These are phyloP conservation scores for Argynnis bischoffii DNA, from an alignment of 2,888 invertebrate species.

Conservation along the genomic window DNA sequence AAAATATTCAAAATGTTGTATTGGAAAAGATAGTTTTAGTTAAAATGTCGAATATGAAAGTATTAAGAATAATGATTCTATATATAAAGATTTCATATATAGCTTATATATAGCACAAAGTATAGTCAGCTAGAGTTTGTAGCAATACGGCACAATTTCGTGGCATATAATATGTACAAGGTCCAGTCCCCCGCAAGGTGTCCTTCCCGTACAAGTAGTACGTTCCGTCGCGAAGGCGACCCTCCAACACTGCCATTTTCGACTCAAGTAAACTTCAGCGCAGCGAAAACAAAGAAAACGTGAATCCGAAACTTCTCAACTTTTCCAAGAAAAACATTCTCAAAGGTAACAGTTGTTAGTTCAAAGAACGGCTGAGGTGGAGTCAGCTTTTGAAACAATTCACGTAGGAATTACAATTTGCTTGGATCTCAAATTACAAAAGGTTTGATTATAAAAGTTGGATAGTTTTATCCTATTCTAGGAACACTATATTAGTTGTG, in stretches of 20 bases:
- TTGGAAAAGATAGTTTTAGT: too few species aligned
- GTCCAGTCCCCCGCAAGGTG: too few species aligned
- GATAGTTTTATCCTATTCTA: too few species aligned
- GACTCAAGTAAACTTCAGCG: slow-evolving; percentile 1
- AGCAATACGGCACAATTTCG: too few species aligned
- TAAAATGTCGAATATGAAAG: too few species aligned
- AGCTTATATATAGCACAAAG: too few species aligned
- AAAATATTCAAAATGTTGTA: too few species aligned
- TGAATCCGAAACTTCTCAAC: slow-evolving; percentile 11
- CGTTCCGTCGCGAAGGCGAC: neutral
- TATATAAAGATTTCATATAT: too few species aligned
- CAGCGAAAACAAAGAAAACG: slow-evolving; percentile 16
- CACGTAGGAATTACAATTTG: slow-evolving; percentile 11
- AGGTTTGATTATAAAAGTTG: slow-evolving; percentile 3
- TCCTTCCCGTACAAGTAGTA: neutral
- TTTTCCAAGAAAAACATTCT: slow-evolving; percentile 17
- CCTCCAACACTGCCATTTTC: slow-evolving; percentile 3
- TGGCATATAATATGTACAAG: too few species aligned
- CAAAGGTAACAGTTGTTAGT: slow-evolving; percentile 18
- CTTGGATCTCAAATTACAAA: slow-evolving; percentile 15
- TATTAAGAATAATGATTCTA: too few species aligned
- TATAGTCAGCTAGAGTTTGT: too few species aligned
- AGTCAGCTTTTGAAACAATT: slow-evolving; percentile 10
- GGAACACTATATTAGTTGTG: too few species aligned
- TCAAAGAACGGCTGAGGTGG: slow-evolving; percentile 18